Evolutionary conservation across 2,113 vertebrate genomes (phyloP).

Genomic region (Silurus asotus): DNA sequence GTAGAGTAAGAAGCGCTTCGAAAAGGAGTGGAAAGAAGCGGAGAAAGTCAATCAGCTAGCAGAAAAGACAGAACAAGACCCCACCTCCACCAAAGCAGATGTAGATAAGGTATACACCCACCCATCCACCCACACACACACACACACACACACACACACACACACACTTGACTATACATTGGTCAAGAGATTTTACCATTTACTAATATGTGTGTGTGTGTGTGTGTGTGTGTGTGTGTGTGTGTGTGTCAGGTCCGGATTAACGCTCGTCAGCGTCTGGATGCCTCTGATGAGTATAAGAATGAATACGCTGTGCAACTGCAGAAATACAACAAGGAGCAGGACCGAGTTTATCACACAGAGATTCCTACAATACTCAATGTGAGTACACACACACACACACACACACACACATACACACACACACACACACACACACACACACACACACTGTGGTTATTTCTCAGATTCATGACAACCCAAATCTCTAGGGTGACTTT

Average conservation of each 20-base stretch:
- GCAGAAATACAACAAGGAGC: conserved; percentile 86
- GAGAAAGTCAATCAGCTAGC: conserved; percentile 81
- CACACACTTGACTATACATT: not conserved
- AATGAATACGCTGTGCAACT: conserved; percentile 82
- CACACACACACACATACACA: not conserved
- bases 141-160: not conserved
- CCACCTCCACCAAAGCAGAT: conserved; percentile 75
- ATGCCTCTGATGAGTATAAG: conserved; percentile 82
- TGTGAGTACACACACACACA: conserved; percentile 64
- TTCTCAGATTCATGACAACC: not conserved
- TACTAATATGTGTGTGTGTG: not conserved
- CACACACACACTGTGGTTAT: no score
- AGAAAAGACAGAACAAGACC: conserved; percentile 76
- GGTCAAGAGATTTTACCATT: not conserved
- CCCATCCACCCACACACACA: conserved; percentile 12
- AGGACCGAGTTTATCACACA: conserved; percentile 77
- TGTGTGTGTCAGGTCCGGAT: conserved; percentile 73
- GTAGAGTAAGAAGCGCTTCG: conserved; percentile 83
- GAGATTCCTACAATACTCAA: conserved; percentile 82
- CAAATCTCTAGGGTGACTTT: no score
- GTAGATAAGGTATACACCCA: conserved; percentile 79
- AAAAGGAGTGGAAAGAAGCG: conserved; percentile 82
- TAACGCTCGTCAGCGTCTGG: conserved; percentile 73
- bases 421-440: not conserved
- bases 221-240: not conserved